Evolutionary conservation across 2,888 invertebrate species (phyloP), one percentile per base, ranked within the genome.

Genomic region (Apotomis turbidana): DNA sequence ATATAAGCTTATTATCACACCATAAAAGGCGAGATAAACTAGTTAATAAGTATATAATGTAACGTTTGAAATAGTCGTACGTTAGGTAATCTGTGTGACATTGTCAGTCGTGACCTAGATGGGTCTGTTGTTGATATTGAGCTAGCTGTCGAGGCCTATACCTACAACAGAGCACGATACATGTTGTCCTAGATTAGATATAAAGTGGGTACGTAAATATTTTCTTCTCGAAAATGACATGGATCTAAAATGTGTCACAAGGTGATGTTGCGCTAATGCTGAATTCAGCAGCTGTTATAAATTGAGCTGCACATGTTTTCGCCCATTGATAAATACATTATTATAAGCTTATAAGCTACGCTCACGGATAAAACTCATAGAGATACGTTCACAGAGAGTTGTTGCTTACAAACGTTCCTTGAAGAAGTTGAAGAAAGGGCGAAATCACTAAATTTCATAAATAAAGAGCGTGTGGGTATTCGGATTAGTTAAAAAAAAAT

Each of bases 101-200:
- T 58, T 59, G 58, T 13, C 68, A 68, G 75, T 89, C 88, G 81
- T 89, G 88, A 86, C 88, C 87, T 76, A 84, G 77, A 83, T 87
- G 73, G 55, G 75, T 69, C 55, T 75, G 64, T 64, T 76, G 77
- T 79, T 82, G 75, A 77, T 76, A 80, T 67, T 70, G 54, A 68
- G 44, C 58, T 52, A 70, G 55, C 64, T 67, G 38, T 49, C 62
- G 62, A 72, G 63, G 71, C 49, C 36, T 66, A 72, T 69, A n/a
- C n/a, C n/a, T n/a, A 69, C 74, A 55, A 68, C 63, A 55, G 66
- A 49, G 38, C 49, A 55, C 41, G 36, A 54, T 54, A 59, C 44
- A 12, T 27, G 62, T 58, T 72, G 68, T 58, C 58, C 72, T 72
- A 68, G 68, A 68, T 72, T 36, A 63, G 46, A 63, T 68, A 63